phyloP scores from a whole-genome alignment of 2,888 invertebrate genomes.

The Penaeus monodon region DNA sequence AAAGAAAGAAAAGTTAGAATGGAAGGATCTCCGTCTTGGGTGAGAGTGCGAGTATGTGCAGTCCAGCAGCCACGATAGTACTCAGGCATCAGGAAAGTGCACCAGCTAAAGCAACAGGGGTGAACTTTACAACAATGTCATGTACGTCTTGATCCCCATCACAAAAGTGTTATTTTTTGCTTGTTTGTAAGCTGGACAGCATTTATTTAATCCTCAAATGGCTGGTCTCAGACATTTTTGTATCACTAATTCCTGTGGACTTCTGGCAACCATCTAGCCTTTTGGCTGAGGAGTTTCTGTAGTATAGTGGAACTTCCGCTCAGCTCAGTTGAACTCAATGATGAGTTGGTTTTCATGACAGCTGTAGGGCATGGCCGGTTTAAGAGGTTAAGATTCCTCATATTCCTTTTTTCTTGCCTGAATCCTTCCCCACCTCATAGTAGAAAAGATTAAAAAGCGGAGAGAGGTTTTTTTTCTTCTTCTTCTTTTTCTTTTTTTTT shows the following conservation, averaged over 20 bases:
- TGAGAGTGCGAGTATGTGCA: constrained; percentile 9
- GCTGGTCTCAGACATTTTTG: too few relatives aligned
- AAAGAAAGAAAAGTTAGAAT: not conserved
- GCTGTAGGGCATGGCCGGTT: too few relatives aligned
- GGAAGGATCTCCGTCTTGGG: constrained; percentile 2
- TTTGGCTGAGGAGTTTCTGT: too few relatives aligned
- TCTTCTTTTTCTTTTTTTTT: not conserved
- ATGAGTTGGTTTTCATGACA: too few relatives aligned
- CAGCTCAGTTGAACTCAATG: not conserved
- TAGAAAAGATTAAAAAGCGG: not conserved
- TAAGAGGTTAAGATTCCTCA: not conserved
- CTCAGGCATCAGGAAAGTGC: not conserved
- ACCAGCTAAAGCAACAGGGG: not conserved
- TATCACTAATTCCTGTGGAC: too few relatives aligned
- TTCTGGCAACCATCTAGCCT: too few relatives aligned
- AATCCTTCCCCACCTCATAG: too few relatives aligned
- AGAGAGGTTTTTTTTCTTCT: not conserved
- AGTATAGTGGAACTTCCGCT: too few relatives aligned
- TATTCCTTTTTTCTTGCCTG: not conserved
- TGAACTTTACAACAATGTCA: constrained; percentile 43
- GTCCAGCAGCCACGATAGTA: not conserved
- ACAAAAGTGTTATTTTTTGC: too few relatives aligned
- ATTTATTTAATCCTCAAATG: too few relatives aligned
- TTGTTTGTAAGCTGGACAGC: not conserved
- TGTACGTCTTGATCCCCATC: constrained; percentile 12